Percentiles rank a stretch among this genome's conserved stretches.
Evolutionary conservation across 1,140 invertebrate species (phyloP).

Genomic region (Ephestia elutella): DNA sequence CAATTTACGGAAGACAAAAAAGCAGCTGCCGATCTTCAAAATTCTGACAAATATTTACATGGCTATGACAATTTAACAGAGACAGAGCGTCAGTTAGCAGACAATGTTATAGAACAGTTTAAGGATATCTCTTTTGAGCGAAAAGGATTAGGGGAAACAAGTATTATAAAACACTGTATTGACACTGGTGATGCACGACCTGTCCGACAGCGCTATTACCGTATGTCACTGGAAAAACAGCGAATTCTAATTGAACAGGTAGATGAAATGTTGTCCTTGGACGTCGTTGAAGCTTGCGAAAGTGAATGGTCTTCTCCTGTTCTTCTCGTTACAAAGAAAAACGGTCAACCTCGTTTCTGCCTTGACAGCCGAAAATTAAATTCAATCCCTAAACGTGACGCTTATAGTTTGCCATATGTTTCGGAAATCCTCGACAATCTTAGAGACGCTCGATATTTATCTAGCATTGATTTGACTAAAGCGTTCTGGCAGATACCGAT

Average conservation of each 20-base stretch:
- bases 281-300: conserved; percentile 16
- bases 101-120: conserved; percentile 18
- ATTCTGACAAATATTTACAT: neutral
- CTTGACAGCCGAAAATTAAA: conserved; percentile 53
- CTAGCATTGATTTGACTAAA: conserved; percentile 19
- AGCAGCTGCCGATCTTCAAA: conserved; percentile 4
- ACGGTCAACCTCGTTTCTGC: conserved; percentile 35
- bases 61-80: conserved; percentile 10
- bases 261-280: neutral
- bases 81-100: conserved; percentile 12
- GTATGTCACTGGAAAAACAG: conserved; percentile 11
- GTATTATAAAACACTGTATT: conserved; percentile 12
- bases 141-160: conserved; percentile 16
- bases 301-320: conserved; percentile 38
- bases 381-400: conserved; percentile 43
- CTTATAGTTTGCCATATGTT: conserved; percentile 30
- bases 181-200: conserved; percentile 12
- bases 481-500: conserved; percentile 51
- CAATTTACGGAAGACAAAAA: neutral
- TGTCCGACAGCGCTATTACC: conserved; percentile 14
- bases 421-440: conserved; percentile 33
- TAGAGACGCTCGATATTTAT: conserved; percentile 18
- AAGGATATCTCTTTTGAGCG: conserved; percentile 18
- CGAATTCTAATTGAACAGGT: neutral
- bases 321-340: conserved; percentile 30